These are phyloP conservation scores for Lepas anatifera DNA, from an alignment of 2,888 invertebrate genomes.

Conservation along the genomic window DNA sequence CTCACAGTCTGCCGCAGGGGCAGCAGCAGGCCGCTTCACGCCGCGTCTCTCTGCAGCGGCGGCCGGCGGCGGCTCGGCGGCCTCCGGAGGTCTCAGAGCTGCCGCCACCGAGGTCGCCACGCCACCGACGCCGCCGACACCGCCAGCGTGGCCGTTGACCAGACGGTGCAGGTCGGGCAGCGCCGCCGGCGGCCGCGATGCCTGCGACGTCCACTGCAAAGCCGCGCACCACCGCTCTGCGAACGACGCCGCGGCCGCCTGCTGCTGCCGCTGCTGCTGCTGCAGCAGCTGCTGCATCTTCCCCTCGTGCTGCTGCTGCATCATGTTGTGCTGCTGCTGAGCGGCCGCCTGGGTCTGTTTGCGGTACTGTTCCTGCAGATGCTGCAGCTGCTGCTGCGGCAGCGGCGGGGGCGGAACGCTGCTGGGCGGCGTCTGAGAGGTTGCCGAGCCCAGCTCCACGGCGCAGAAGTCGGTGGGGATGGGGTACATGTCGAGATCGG, in stretches of 20 bases:
- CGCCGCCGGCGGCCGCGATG: neutral
- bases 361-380: too few species aligned
- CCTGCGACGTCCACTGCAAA: neutral
- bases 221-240: neutral
- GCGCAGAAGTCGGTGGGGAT: slow-evolving; percentile 5
- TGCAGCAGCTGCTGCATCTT: neutral
- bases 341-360: too few species aligned
- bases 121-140: neutral
- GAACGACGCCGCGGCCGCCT: neutral
- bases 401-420: neutral
- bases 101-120: neutral
- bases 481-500: neutral
- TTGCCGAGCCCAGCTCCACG: neutral
- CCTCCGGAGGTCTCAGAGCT: neutral
- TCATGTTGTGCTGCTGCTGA: too few species aligned
- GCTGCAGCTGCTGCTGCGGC: neutral
- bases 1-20: neutral
- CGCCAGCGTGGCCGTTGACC: neutral
- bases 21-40: neutral
- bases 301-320: neutral
- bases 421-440: neutral
- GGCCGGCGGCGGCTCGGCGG: neutral
- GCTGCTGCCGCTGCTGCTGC: neutral
- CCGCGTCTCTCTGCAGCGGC: slow-evolving; percentile 36
- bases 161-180: neutral